These are phyloP conservation scores for Cairina moschata DNA, from an alignment of 2,113 vertebrate species.

Conservation along the genomic window DNA sequence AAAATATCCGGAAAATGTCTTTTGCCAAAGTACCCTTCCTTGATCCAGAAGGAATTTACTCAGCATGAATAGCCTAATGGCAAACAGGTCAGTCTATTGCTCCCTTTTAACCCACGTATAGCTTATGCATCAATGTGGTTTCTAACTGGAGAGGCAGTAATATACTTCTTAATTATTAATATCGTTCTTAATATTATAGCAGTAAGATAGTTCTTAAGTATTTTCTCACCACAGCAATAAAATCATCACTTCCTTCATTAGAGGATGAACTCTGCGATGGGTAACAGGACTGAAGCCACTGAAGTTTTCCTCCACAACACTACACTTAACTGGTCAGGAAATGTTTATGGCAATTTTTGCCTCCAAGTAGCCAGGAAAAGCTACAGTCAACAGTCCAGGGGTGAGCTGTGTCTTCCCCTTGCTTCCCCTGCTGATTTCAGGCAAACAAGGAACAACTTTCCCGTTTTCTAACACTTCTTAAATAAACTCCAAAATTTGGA, in stretches of 20 bases:
- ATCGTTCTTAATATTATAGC: too few relatives aligned
- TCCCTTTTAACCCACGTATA: neutral
- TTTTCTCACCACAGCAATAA: neutral
- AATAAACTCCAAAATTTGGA: neutral
- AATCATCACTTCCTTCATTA: neutral
- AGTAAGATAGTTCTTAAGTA: neutral
- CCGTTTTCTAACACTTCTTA: neutral
- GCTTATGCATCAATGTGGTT: neutral
- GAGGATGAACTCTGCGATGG: neutral
- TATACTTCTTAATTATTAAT: neutral
- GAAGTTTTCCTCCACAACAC: neutral
- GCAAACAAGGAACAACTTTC: neutral
- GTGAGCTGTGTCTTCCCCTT: neutral
- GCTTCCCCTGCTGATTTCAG: neutral
- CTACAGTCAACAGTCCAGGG: neutral
- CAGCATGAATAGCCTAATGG: neutral
- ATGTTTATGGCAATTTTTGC: neutral
- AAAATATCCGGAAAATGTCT: neutral
- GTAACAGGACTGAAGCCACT: neutral
- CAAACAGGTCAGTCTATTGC: neutral
- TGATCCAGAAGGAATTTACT: neutral
- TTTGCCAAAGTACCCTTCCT: neutral
- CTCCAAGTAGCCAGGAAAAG: neutral
- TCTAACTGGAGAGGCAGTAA: neutral
- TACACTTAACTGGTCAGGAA: neutral